phyloP scores from a whole-genome alignment of 2,797 vertebrate species.

The Bradypus variegatus region DNA sequence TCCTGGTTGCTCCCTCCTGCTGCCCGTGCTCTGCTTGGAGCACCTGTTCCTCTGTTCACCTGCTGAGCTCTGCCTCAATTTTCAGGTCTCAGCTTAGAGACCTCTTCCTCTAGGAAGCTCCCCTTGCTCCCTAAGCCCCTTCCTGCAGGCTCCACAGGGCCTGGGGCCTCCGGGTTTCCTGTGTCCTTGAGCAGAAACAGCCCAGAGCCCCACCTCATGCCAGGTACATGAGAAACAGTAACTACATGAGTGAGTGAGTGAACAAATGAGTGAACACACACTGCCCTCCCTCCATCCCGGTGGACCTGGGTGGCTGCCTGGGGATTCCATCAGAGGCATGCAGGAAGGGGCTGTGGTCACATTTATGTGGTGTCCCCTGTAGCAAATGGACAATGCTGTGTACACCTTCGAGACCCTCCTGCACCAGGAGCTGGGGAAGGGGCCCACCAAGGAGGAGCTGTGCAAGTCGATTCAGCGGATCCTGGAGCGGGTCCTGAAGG shows the following conservation, averaged over 20 bases:
- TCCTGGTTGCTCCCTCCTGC: not conserved
- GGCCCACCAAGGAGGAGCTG: conserved; percentile 79
- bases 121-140: not conserved
- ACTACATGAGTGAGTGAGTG: no score
- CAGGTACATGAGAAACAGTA: fast-evolving
- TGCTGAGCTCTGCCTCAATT: not conserved
- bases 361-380: not conserved
- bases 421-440: conserved; percentile 83
- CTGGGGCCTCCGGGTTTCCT: not conserved
- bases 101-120: not conserved
- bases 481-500: conserved; percentile 95
- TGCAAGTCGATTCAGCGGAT: conserved; percentile 90
- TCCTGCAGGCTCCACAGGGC: not conserved
- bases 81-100: not conserved
- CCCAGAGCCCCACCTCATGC: not conserved
- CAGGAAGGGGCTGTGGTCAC: not conserved
- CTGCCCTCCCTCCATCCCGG: fast-evolving
- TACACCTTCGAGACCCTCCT: conserved; percentile 95
- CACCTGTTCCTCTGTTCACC: not conserved
- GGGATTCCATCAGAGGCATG: fast-evolving
- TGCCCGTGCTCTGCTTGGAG: not conserved
- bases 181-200: not conserved
- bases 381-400: conserved; percentile 96
- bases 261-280: no score
- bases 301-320: not conserved